A percentile compares a stretch with the other conserved stretches of the same genome.
These are phyloP conservation scores for Trinectes maculatus DNA, from an alignment of 2,113 vertebrate species.

Conservation along the genomic window DNA sequence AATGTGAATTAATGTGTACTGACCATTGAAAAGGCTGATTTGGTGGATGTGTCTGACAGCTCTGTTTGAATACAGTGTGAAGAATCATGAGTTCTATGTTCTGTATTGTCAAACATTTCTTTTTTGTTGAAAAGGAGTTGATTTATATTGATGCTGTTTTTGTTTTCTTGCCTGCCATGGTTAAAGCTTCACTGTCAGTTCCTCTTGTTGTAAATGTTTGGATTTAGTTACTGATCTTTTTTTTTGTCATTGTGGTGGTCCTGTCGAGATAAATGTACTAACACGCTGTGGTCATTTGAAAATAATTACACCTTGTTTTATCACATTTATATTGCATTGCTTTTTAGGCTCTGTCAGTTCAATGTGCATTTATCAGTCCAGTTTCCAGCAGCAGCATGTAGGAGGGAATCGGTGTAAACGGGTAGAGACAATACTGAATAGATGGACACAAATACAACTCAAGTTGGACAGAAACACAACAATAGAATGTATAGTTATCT, in stretches of 20 bases:
- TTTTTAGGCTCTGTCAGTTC: not conserved
- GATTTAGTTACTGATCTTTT: not conserved
- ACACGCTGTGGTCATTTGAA: not conserved
- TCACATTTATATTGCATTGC: not conserved
- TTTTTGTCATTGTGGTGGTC: not conserved
- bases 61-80: not conserved
- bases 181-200: slow-evolving; percentile 16
- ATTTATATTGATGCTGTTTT: slow-evolving; percentile 32
- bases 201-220: slow-evolving; percentile 20
- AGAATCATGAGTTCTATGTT: too few relatives aligned
- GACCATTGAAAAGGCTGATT: slow-evolving; percentile 3
- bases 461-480: too few relatives aligned
- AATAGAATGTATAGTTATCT: too few relatives aligned
- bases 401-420: too few relatives aligned
- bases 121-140: slow-evolving; percentile 1
- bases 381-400: not conserved
- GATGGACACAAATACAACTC: too few relatives aligned
- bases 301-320: not conserved
- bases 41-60: not conserved
- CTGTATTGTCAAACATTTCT: not conserved
- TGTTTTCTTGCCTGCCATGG: slow-evolving; percentile 26
- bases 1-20: slow-evolving; percentile 39
- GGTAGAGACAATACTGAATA: too few relatives aligned
- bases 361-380: not conserved
- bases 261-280: not conserved